Evolutionary conservation across 92 coral and sea anemone genomes (phyloP).

Genomic region (Zoanthus sociatus): DNA sequence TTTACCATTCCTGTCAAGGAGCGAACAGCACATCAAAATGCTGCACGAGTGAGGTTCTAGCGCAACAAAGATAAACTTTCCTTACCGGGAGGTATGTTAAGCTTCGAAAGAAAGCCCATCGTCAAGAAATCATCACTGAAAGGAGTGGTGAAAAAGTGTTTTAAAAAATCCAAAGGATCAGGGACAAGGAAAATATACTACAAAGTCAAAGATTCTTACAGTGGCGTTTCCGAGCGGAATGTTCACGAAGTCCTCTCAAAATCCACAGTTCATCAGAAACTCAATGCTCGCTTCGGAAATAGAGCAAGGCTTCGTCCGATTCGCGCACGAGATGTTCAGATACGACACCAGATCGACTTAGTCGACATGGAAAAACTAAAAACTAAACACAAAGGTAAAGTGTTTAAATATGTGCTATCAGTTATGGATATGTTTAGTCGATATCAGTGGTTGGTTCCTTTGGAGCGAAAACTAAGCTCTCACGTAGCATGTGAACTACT

Average conservation of each 20-base stretch:
- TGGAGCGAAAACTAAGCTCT: slow-evolving; percentile 47
- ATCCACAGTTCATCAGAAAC: slow-evolving; percentile 57
- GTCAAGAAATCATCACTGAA: slow-evolving; percentile 27
- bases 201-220: slow-evolving; percentile 53
- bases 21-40: slow-evolving; percentile 21
- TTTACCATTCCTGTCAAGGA: slow-evolving; percentile 33
- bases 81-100: slow-evolving; percentile 24
- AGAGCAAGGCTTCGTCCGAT: slow-evolving; percentile 50
- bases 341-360: slow-evolving; percentile 40
- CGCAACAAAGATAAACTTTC: slow-evolving; percentile 43
- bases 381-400: slow-evolving; percentile 35
- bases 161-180: slow-evolving; percentile 57
- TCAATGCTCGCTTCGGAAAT: slow-evolving; percentile 60
- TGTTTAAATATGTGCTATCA: slow-evolving; percentile 58
- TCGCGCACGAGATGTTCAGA: slow-evolving; percentile 49
- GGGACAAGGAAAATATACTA: slow-evolving; percentile 63
- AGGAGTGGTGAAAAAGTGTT: slow-evolving; percentile 39
- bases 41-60: slow-evolving; percentile 60
- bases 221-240: slow-evolving; percentile 64
- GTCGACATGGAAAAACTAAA: slow-evolving; percentile 51
- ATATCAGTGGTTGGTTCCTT: slow-evolving; percentile 61
- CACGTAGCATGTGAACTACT: slow-evolving; percentile 40
- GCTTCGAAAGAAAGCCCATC: slow-evolving; percentile 46
- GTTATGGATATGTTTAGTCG: slow-evolving; percentile 58
- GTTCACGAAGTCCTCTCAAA: slow-evolving; percentile 43